Base-by-base conservation (phyloP, 2,888 invertebrate genomes). In the Polymixis lichenea region DNA sequence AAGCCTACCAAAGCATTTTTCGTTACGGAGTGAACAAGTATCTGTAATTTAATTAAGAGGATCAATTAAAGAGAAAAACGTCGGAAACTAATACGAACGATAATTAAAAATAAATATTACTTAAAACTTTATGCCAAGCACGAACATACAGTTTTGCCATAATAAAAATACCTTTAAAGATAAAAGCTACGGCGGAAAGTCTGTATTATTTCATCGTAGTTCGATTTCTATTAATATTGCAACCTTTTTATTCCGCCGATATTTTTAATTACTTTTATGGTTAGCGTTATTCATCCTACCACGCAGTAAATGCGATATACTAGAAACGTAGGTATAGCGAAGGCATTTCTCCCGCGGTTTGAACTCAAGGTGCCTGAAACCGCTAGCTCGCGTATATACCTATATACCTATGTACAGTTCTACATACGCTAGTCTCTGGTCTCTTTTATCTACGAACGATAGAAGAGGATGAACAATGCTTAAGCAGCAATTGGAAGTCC, bases 391-490 rank as follows among this genome's bases (percentile, higher is more conserved):
- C n/a, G 25, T 28, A 51, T 28, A 38, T 17, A 74, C 2, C 7
- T 58, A 46, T 22, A 15, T 58, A 65, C 28, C 25, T 8, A 73
- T 17, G 15, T 67, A 25, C 43, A 60, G n/a, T n/a, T 25, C 8
- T 25, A 22, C 32, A 53, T 71, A 38, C 15, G 8, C 32, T 68
- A 15, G 8, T 38, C 46, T 71, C 28, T 28, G 28, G 15, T 32
- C 56, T 68, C 49, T 56, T 79, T 70, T 22, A n/a, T 79, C 9
- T 56, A 56, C 38, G 15, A 56, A 71, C 19, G 28, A 43, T 38
- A 56, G 56, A 80, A 80, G n/a, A 56, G 80, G 6, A 38, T 56
- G 32, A 46, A 75, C 13, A 56, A 71, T 55, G 11, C 32, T 22
- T 55, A 17, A 46, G n/a, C 28, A 71, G n/a, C 1, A 28, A 51